A percentile compares a stretch with the other conserved stretches of the same genome.
phyloP scores from a whole-genome alignment of 1,140 invertebrate species.

The Drosophila parvula region DNA sequence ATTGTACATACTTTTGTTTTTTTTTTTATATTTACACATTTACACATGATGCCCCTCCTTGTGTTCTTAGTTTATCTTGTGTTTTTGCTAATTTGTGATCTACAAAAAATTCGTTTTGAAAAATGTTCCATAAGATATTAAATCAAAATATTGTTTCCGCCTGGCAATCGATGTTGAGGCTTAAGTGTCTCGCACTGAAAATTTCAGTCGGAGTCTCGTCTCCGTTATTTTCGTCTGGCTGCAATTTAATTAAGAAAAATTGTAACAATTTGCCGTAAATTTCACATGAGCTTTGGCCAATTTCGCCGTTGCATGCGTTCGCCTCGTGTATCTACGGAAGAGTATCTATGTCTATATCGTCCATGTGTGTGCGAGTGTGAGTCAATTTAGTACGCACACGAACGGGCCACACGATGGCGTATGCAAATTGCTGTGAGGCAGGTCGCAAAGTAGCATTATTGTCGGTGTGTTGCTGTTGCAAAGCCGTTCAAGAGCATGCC shows the following conservation, averaged over 20 bases:
- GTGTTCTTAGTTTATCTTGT: no score
- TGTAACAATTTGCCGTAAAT: conserved; percentile 64
- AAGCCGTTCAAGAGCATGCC: conserved; percentile 50
- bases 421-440: conserved; percentile 75
- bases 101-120: no score
- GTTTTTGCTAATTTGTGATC: no score
- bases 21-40: neutral
- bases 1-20: neutral
- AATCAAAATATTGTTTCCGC: neutral
- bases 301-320: conserved; percentile 61
- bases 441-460: conserved; percentile 64
- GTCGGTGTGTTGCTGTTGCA: conserved; percentile 7
- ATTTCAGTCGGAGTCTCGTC: neutral
- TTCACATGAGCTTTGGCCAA: conserved; percentile 61
- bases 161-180: neutral
- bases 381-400: conserved; percentile 60
- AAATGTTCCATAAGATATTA: neutral
- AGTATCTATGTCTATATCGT: conserved; percentile 11
- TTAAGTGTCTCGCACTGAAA: neutral
- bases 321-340: conserved; percentile 24
- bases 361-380: conserved; percentile 16
- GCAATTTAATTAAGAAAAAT: conserved; percentile 62
- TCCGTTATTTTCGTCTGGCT: conserved; percentile 16
- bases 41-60: neutral
- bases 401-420: conserved; percentile 39